These are phyloP conservation scores for Myotis findleyi DNA, from an alignment of 2,797 vertebrate genomes.

Conservation along the genomic window DNA sequence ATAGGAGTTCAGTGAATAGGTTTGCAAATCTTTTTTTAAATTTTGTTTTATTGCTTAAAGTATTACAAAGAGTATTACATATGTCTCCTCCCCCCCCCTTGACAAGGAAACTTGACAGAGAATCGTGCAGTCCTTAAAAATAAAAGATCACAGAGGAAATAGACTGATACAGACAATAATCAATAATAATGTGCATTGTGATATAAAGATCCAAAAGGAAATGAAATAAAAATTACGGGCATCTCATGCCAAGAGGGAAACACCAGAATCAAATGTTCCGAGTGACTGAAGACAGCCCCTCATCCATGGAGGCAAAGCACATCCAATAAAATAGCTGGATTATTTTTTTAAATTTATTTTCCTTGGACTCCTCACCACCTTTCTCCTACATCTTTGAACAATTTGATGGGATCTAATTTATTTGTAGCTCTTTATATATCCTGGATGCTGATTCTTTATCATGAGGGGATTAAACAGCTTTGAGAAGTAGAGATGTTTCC, in stretches of 20 bases:
- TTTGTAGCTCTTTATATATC: neutral
- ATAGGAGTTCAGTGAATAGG: neutral
- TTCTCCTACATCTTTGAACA: too few species aligned
- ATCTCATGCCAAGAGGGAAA: constrained; percentile 85
- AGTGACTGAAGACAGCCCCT: constrained; percentile 86
- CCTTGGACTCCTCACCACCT: too few species aligned
- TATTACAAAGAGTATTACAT: too few species aligned
- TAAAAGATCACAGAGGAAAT: constrained; percentile 86
- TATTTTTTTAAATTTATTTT: constrained; percentile 58
- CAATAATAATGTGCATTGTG: constrained; percentile 85
- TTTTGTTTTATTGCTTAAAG: too few species aligned
- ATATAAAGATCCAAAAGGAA: constrained; percentile 85
- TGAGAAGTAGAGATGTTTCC: neutral
- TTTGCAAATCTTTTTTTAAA: neutral
- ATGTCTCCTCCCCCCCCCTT: too few species aligned
- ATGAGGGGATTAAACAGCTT: neutral
- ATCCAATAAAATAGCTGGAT: constrained; percentile 86
- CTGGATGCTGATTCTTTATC: neutral
- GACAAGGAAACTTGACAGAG: constrained; percentile 82
- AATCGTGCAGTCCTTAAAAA: constrained; percentile 84
- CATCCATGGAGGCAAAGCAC: constrained; percentile 88
- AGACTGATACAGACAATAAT: constrained; percentile 79
- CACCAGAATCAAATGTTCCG: constrained; percentile 85
- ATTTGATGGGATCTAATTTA: neutral
- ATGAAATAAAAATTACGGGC: constrained; percentile 85